Evolutionary conservation across 2,797 vertebrate genomes (phyloP).

Genomic region (Squalus acanthias): DNA sequence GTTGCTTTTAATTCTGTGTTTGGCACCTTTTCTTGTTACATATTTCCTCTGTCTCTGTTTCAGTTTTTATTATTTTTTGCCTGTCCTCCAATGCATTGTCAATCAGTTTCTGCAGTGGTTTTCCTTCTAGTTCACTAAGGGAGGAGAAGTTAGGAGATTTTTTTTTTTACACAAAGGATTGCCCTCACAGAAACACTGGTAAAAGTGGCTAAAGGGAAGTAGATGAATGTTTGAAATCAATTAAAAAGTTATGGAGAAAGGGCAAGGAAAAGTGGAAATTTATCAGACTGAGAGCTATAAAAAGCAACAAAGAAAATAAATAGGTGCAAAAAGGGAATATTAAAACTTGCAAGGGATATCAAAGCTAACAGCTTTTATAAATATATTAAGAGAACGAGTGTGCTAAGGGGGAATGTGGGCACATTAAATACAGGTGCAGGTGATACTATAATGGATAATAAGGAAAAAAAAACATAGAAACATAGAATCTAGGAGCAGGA

Average conservation of each 20-base stretch:
- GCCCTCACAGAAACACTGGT: neutral
- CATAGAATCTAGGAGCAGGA: too few species aligned
- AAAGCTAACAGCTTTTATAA: neutral
- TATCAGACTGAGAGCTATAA: neutral
- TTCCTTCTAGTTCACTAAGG: neutral
- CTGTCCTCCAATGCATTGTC: neutral
- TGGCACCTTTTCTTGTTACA: neutral
- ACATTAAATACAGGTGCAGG: neutral
- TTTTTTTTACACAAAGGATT: neutral
- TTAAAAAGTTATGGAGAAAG: neutral
- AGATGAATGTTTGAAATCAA: neutral
- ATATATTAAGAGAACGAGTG: neutral
- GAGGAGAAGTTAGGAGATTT: neutral
- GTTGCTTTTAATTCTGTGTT: neutral
- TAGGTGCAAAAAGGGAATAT: neutral
- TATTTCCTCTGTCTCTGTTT: neutral
- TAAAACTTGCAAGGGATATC: neutral
- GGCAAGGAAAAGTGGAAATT: neutral
- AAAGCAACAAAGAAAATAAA: neutral
- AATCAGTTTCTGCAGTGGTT: neutral
- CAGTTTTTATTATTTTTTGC: neutral
- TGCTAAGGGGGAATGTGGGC: neutral
- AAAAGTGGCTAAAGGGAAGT: neutral
- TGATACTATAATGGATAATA: neutral
- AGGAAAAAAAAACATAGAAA: too few species aligned